A percentile compares a stretch with the other conserved stretches of the same genome.
phyloP scores from a whole-genome alignment of 2,113 vertebrate species.

The Salminus brasiliensis region DNA sequence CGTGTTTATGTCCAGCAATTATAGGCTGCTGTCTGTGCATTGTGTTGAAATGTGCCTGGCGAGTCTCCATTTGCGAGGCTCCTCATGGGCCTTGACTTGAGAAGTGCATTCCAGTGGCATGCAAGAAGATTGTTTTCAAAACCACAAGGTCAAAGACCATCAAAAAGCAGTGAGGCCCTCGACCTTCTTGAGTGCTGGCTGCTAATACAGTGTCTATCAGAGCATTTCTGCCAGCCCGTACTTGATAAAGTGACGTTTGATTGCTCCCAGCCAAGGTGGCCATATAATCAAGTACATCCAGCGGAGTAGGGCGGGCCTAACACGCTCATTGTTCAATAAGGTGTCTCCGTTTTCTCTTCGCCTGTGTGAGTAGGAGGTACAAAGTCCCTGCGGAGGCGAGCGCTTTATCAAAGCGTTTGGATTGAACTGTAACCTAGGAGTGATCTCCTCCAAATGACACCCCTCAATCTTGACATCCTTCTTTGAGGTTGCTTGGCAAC shows the following conservation, averaged over 20 bases:
- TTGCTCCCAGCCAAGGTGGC: constrained; percentile 18
- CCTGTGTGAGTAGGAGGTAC: not conserved
- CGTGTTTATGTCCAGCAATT: constrained; percentile 19
- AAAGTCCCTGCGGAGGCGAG: constrained; percentile 25
- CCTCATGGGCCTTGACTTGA: not conserved
- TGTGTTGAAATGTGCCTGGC: constrained; percentile 14
- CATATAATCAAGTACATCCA: constrained; percentile 10
- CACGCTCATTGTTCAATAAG: constrained; percentile 15
- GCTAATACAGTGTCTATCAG: not conserved
- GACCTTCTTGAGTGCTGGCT: not conserved
- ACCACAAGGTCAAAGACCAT: constrained; percentile 8
- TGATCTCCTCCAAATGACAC: constrained; percentile 50
- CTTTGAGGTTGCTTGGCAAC: constrained; percentile 62
- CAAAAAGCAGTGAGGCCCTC: not conserved
- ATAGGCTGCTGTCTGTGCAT: constrained; percentile 14
- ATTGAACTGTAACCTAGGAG: constrained; percentile 47
- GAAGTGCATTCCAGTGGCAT: constrained; percentile 4
- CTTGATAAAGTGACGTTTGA: constrained; percentile 29
- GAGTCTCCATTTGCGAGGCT: constrained; percentile 7
- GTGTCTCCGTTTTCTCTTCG: not conserved
- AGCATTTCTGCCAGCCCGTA: constrained; percentile 3
- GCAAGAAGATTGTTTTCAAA: constrained; percentile 3
- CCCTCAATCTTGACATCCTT: constrained; percentile 53
- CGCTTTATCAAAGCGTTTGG: constrained; percentile 36
- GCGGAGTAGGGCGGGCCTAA: not conserved